Percentiles rank a stretch among this genome's conserved stretches.
These are phyloP conservation scores for Paradoxurus hermaphroditus DNA, from an alignment of 2,113 vertebrate species.

Conservation along the genomic window DNA sequence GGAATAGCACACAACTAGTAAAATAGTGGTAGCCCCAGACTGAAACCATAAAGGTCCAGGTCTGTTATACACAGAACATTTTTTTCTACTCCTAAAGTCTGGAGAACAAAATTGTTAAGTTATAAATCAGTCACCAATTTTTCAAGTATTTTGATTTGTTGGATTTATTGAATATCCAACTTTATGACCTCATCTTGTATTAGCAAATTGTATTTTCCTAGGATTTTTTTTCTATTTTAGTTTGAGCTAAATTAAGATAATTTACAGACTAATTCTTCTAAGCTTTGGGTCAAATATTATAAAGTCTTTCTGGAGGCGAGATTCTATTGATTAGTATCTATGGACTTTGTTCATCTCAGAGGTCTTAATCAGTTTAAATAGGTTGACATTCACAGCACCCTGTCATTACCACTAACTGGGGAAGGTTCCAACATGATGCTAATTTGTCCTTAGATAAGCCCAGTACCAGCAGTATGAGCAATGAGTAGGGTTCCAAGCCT, in stretches of 20 bases:
- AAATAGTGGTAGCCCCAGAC: not conserved
- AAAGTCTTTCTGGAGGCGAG: not conserved
- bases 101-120: conserved; percentile 34
- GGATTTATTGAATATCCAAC: conserved; percentile 37
- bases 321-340: conserved; percentile 23
- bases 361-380: conserved; percentile 1
- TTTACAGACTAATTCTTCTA: not conserved
- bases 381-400: not conserved
- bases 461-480: not conserved
- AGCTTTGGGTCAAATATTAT: not conserved
- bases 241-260: conserved; percentile 40
- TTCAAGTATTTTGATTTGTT: not conserved
- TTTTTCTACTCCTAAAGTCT: not conserved
- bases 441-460: conserved; percentile 44
- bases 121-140: not conserved
- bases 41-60: not conserved
- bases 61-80: not conserved
- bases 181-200: not conserved
- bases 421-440: not conserved
- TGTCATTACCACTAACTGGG: not conserved
- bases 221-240: not conserved
- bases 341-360: not conserved
- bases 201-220: not conserved
- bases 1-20: not conserved
- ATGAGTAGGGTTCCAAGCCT: not conserved